Evolutionary conservation across 2,888 invertebrate species (phyloP).

Genomic region (Himalopsyche japonica): DNA sequence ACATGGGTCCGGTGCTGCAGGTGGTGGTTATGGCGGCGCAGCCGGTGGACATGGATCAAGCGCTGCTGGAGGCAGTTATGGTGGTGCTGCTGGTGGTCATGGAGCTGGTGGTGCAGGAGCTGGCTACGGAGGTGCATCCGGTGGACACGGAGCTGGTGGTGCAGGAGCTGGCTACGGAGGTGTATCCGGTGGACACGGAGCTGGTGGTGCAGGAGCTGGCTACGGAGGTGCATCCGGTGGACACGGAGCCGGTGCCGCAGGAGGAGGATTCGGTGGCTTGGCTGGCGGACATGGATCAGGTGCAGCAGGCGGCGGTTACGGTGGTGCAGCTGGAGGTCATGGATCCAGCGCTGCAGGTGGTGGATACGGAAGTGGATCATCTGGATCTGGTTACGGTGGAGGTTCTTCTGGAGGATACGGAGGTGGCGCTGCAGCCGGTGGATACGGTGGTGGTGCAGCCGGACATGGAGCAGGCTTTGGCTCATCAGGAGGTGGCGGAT

Average conservation of each 20-base stretch:
- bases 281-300: background rate
- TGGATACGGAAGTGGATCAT: background rate
- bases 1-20: background rate
- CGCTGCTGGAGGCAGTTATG: background rate
- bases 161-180: background rate
- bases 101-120: background rate
- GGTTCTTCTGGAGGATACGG: background rate
- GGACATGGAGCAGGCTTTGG: background rate
- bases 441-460: background rate
- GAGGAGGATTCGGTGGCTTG: background rate
- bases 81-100: background rate
- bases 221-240: background rate
- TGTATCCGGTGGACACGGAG: constrained; percentile 5
- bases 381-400: background rate
- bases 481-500: background rate
- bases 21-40: background rate
- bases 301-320: background rate
- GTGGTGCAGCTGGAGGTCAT: background rate
- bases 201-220: background rate
- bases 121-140: background rate
- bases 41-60: constrained; percentile 5
- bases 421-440: constrained; percentile 1
- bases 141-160: background rate
- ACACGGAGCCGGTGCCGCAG: background rate
- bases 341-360: background rate